phyloP scores from a whole-genome alignment of 2,797 vertebrate species.

The Tadarida brasiliensis region DNA sequence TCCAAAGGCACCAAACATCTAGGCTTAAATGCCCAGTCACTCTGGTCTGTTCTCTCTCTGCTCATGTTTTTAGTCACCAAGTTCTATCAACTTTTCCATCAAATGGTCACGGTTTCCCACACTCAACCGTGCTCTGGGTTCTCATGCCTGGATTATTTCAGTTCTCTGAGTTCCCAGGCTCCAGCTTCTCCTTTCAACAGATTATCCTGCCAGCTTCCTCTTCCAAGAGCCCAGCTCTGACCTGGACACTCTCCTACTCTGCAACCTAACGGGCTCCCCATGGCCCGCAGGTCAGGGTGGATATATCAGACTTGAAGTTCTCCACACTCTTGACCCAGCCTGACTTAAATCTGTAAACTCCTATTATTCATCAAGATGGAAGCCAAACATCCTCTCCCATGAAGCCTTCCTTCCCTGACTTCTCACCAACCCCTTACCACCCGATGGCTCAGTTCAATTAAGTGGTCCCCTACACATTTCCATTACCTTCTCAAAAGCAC shows the following conservation, averaged over 20 bases:
- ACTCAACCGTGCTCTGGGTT: not conserved
- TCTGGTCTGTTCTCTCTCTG: conserved; percentile 33
- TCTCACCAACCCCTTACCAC: not conserved
- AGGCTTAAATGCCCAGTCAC: conserved; percentile 3
- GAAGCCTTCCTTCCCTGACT: not conserved
- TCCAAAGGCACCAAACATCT: not conserved
- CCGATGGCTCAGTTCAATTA: not conserved
- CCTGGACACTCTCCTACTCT: not conserved
- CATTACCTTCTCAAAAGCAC: not conserved
- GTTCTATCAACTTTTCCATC: conserved; percentile 24
- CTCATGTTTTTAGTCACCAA: conserved; percentile 2
- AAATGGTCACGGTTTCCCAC: not conserved
- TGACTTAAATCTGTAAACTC: conserved; percentile 39
- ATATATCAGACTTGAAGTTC: not conserved
- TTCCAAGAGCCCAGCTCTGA: conserved; percentile 23
- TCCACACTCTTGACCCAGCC: not conserved
- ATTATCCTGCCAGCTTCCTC: not conserved
- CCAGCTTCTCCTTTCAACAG: not conserved
- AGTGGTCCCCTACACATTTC: not conserved
- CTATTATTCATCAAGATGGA: not conserved
- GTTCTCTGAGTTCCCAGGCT: conserved; percentile 19
- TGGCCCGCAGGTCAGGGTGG: not conserved
- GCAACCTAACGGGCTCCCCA: not conserved
- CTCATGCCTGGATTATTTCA: conserved; percentile 4
- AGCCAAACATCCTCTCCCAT: not conserved